Evolutionary conservation across 2,888 invertebrate genomes (phyloP).

Genomic region (Amphimallon solstitiale): DNA sequence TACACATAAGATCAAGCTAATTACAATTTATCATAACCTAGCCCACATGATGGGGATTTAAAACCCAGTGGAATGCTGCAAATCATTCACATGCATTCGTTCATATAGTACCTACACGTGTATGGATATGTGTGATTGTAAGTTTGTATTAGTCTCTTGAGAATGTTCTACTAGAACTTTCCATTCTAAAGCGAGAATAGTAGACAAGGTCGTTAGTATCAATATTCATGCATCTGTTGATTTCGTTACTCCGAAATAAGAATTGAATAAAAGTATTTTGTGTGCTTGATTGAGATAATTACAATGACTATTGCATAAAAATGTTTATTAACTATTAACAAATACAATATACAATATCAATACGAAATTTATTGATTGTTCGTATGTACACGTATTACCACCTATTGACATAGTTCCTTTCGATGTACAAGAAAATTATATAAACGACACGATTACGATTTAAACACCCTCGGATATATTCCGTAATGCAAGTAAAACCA

Average conservation of each 20-base stretch:
- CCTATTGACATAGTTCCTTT: too few relatives aligned
- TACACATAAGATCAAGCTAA: slow-evolving; percentile 17
- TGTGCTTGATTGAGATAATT: slow-evolving; percentile 44
- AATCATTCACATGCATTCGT: slow-evolving; percentile 27
- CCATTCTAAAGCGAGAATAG: slow-evolving; percentile 40
- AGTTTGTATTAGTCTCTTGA: background rate
- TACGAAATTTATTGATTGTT: too few relatives aligned
- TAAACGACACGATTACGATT: too few relatives aligned
- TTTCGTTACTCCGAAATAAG: slow-evolving; percentile 6
- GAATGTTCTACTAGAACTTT: slow-evolving; percentile 11
- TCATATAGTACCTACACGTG: background rate
- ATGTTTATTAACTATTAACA: background rate
- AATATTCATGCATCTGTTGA: slow-evolving; percentile 22
- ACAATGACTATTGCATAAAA: slow-evolving; percentile 42
- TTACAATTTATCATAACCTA: slow-evolving; percentile 38
- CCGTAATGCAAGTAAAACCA: too few relatives aligned
- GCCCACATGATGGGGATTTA: slow-evolving; percentile 34
- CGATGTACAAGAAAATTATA: too few relatives aligned
- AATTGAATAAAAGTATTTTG: slow-evolving; percentile 36
- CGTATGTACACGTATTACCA: too few relatives aligned
- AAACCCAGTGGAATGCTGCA: slow-evolving; percentile 26
- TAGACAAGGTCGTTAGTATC: slow-evolving; percentile 38
- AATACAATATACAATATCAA: too few relatives aligned
- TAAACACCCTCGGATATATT: too few relatives aligned
- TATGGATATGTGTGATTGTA: background rate